A percentile compares a stretch with the other conserved stretches of the same genome.
These are phyloP conservation scores for Scaptodrosophila latifasciaeformis DNA, from an alignment of 2,888 invertebrate species.

Conservation along the genomic window DNA sequence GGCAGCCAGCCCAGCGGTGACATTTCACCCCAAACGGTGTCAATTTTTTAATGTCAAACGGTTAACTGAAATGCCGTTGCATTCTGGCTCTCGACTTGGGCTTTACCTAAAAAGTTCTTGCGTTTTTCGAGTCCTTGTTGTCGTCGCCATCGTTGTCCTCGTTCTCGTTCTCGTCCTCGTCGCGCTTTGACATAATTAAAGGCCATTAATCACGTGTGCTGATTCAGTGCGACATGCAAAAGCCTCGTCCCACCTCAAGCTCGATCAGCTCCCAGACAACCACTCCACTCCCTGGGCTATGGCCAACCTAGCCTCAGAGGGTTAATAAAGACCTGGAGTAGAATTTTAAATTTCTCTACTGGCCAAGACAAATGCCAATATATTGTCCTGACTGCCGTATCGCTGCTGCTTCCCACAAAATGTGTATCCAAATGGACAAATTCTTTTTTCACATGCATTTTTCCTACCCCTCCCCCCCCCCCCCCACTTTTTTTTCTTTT, in stretches of 20 bases:
- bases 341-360: constrained; percentile 21
- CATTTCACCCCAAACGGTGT: constrained; percentile 73
- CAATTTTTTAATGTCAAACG: constrained; percentile 70
- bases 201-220: constrained; percentile 75
- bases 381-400: constrained; percentile 24
- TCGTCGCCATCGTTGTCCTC: constrained; percentile 20
- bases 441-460: constrained; percentile 53
- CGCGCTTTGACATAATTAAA: constrained; percentile 74
- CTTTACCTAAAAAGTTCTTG: no score
- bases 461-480: constrained; percentile 20
- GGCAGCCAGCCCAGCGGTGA: constrained; percentile 58
- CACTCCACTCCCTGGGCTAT: background rate
- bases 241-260: no score
- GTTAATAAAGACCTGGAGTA: constrained; percentile 58
- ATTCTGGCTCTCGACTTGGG: constrained; percentile 5
- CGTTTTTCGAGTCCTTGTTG: no score
- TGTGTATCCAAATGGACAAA: constrained; percentile 53
- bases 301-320: constrained; percentile 17
- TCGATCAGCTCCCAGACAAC: no score
- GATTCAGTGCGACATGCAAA: constrained; percentile 60
- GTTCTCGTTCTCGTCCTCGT: constrained; percentile 31
- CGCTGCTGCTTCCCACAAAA: constrained; percentile 34
- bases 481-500: constrained; percentile 4
- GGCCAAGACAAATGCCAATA: constrained; percentile 13
- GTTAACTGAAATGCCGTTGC: constrained; percentile 60